Base-by-base conservation (phyloP, 1,140 invertebrate genomes). In the Tachypleus tridentatus region DNA sequence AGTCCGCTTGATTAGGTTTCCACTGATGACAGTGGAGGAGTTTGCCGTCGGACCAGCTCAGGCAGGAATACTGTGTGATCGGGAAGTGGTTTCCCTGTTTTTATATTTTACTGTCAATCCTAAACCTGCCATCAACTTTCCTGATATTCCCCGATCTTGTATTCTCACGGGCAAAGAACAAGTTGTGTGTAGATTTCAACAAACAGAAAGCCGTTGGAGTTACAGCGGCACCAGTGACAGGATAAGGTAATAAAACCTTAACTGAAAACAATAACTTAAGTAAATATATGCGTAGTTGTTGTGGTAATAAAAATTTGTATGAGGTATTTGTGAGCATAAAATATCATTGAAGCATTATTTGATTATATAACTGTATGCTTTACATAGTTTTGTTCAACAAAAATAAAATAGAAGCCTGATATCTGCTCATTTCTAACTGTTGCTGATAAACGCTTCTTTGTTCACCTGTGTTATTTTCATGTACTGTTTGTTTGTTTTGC, bases 201-300 rank as follows among this genome's bases (percentile, higher is more conserved):
- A 89, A 73, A 87, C 87, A 4, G 88, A 92, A 73, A 85, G 81
- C 60, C 79, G 88, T 69, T 93, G 91, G 91, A 89, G 90, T 3
- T 93, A 93, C 73, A 89, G 85, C 77, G 90, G 90, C 4, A 89
- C 87, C 0, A 87, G 86, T 67, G 91, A 93, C 77, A 77, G 88
- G 71, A 90, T 93, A 61, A 83, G 85, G 85, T 86, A 75, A 74
- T 63, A 59, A 29, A 29, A 29, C 29, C 2, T 29, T 2, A 29
- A 29, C 29, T 29, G 29, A 29, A 29, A 29, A 29, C 29, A 29
- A 29, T 29, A 29, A 29, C 29, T 29, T 29, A 2, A 29, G 29
- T 29, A 29, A 29, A 29, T 29, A 29, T 29, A 29, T 29, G 29
- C 29, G 0, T 29, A 29, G 29, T 29, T 29, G 29, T 29, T 29